Evolutionary conservation across 2,113 vertebrate species (phyloP).

Genomic region (Pogona vitticeps): DNA sequence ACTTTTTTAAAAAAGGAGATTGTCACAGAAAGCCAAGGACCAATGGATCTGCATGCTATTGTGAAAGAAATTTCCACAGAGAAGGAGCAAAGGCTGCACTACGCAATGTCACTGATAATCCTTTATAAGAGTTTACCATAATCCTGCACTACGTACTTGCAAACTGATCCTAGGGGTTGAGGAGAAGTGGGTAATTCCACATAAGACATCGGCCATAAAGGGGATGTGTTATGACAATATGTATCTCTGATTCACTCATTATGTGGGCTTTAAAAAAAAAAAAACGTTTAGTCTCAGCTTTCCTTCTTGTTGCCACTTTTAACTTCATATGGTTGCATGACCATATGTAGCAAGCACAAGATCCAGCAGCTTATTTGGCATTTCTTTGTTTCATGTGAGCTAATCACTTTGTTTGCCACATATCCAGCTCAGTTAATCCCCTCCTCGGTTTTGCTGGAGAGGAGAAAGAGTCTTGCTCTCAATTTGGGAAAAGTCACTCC

Average conservation of each 20-base stretch:
- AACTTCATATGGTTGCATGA: background rate
- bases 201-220: background rate
- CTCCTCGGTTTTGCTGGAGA: background rate
- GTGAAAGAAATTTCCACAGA: background rate
- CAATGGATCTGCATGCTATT: background rate
- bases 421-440: conserved; percentile 9
- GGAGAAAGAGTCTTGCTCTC: background rate
- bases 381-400: background rate
- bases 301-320: background rate
- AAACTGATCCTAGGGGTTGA: background rate
- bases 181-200: background rate
- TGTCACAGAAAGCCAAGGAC: background rate
- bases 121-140: background rate
- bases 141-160: background rate
- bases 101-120: background rate
- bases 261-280: no score
- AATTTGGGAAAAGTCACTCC: background rate
- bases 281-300: no score
- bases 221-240: background rate
- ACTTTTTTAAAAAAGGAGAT: background rate
- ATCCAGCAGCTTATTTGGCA: background rate
- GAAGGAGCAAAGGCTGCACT: background rate
- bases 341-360: no score
- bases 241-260: background rate
- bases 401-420: background rate